These are phyloP conservation scores for Pseudomyrmex flavicornis DNA, from an alignment of 1,140 invertebrate genomes.

Conservation along the genomic window DNA sequence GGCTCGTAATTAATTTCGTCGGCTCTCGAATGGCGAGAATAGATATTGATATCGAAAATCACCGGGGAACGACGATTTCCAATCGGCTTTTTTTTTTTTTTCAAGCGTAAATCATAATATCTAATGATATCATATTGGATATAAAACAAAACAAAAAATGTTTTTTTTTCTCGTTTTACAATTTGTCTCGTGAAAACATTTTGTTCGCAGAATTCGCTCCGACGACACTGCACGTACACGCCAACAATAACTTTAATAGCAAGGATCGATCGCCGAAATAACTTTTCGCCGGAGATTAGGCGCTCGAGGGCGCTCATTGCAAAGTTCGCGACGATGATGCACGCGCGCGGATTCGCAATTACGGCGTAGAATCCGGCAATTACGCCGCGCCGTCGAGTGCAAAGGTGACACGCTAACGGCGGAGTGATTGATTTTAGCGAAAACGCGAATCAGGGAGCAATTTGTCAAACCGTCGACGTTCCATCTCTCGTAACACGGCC, in stretches of 20 bases:
- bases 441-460: conserved; percentile 83
- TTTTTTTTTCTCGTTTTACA: neutral
- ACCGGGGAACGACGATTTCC: conserved; percentile 17
- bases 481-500: conserved; percentile 72
- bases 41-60: conserved; percentile 31
- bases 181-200: neutral
- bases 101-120: neutral
- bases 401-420: conserved; percentile 80
- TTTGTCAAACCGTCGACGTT: conserved; percentile 83
- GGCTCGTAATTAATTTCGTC: conserved; percentile 66
- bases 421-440: conserved; percentile 84
- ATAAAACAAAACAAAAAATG: neutral
- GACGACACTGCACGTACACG: neutral
- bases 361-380: conserved; percentile 71
- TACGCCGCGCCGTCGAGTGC: conserved; percentile 66
- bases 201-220: neutral
- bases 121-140: neutral
- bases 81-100: neutral
- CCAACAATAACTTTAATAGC: conserved; percentile 2
- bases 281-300: conserved; percentile 7
- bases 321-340: conserved; percentile 52
- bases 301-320: conserved; percentile 25
- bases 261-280: conserved; percentile 23
- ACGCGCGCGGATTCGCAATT: conserved; percentile 54
- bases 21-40: conserved; percentile 34